Evolutionary conservation across 1,140 invertebrate genomes (phyloP).

Genomic region (Pinna nobilis): DNA sequence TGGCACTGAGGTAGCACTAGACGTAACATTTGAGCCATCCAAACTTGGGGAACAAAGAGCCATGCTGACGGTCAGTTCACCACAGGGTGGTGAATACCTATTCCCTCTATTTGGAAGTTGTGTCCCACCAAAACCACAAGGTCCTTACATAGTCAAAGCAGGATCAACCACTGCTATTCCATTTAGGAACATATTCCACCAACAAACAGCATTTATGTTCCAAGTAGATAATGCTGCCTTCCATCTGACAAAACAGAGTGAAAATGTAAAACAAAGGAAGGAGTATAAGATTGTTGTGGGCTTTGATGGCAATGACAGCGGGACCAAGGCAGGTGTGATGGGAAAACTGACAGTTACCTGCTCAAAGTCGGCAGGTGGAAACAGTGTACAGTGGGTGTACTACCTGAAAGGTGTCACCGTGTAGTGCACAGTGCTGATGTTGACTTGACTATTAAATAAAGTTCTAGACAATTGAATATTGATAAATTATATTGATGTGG

Average conservation of each 20-base stretch:
- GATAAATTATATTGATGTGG: not conserved
- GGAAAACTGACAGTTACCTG: constrained; percentile 74
- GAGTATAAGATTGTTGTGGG: constrained; percentile 73
- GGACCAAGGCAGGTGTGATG: constrained; percentile 71
- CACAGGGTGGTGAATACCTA: constrained; percentile 71
- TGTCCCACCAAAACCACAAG: constrained; percentile 73
- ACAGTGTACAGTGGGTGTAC: constrained; percentile 74
- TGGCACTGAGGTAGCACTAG: constrained; percentile 71
- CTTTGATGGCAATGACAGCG: constrained; percentile 72
- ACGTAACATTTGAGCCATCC: constrained; percentile 74
- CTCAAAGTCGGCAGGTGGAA: constrained; percentile 68
- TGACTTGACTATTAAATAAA: not conserved
- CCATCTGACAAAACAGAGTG: constrained; percentile 71
- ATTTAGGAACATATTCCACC: constrained; percentile 73
- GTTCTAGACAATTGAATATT: not conserved
- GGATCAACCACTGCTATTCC: constrained; percentile 69
- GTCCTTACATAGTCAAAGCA: constrained; percentile 72
- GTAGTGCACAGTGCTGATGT: constrained; percentile 10
- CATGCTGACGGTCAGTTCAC: constrained; percentile 65
- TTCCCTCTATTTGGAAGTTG: constrained; percentile 74
- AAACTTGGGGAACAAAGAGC: constrained; percentile 70
- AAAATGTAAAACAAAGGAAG: constrained; percentile 71
- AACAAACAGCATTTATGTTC: constrained; percentile 71
- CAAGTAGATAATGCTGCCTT: constrained; percentile 75
- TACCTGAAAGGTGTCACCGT: constrained; percentile 72